Conservation (phyloP, 2,113 vertebrate genomes). For the Ursus arctos region DNA sequence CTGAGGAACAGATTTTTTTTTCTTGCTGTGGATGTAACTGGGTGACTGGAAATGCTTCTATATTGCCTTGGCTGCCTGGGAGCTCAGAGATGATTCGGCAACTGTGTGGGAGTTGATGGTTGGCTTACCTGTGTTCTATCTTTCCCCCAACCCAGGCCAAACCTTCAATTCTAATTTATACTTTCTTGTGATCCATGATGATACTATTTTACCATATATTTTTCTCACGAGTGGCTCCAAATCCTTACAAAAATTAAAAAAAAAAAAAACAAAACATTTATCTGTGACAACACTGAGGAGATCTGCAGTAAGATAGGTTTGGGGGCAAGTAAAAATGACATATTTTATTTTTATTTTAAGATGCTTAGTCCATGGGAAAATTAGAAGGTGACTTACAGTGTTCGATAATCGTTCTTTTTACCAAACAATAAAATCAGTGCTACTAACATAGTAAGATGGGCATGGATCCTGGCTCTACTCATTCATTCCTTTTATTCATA, state of each 20-base stretch:
- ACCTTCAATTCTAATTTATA: neutral
- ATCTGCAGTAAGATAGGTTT: neutral
- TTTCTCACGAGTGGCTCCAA: constrained; percentile 1
- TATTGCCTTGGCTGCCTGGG: neutral
- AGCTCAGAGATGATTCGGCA: neutral
- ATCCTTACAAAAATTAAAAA: neutral
- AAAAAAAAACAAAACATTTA: neutral
- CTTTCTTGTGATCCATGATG: neutral
- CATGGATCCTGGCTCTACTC: neutral
- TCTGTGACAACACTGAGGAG: neutral
- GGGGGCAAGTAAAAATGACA: neutral
- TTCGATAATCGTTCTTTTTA: neutral
- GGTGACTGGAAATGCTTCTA: neutral
- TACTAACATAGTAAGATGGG: neutral
- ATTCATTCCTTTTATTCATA: neutral
- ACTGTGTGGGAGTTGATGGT: neutral
- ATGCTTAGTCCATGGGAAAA: neutral
- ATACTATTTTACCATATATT: neutral
- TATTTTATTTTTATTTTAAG: constrained; percentile 9
- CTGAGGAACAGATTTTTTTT: neutral
- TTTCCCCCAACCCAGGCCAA: neutral
- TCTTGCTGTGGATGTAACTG: neutral
- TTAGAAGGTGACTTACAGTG: neutral
- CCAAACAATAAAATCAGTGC: neutral
- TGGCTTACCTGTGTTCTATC: neutral